These are phyloP conservation scores for Belgica antarctica DNA, from an alignment of 2,888 invertebrate genomes.

Conservation along the genomic window DNA sequence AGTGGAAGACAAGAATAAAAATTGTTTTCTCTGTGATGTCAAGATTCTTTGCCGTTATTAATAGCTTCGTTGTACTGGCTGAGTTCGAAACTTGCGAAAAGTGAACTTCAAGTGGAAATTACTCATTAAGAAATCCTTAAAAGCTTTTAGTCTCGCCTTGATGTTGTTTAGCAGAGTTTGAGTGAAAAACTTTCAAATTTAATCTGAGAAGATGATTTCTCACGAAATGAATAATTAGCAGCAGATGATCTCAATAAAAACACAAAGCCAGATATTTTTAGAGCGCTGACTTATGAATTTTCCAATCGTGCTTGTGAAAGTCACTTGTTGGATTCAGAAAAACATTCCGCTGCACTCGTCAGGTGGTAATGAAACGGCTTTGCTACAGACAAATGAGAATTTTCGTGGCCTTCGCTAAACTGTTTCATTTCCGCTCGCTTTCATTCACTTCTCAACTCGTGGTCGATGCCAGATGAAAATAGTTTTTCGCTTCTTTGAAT, in stretches of 20 bases:
- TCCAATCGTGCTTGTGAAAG: slow-evolving; percentile 1
- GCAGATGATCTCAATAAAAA: slow-evolving; percentile 30
- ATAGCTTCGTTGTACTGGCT: too few relatives aligned
- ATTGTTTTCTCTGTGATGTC: too few relatives aligned
- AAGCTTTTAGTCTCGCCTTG: not conserved
- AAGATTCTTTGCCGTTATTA: too few relatives aligned
- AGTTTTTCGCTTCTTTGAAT: slow-evolving; percentile 24
- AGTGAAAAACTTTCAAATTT: slow-evolving; percentile 1
- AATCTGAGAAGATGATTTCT: not conserved
- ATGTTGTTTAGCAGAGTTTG: not conserved
- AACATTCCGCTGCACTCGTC: not conserved
- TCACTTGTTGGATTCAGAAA: slow-evolving; percentile 38
- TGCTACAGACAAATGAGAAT: slow-evolving; percentile 3
- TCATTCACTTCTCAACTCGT: not conserved
- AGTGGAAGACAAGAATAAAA: not conserved
- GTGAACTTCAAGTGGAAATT: not conserved
- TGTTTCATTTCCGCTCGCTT: slow-evolving; percentile 35
- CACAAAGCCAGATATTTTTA: slow-evolving; percentile 6
- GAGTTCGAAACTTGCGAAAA: slow-evolving; percentile 28
- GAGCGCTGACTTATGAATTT: not conserved
- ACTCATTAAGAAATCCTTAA: not conserved
- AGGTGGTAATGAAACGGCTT: not conserved
- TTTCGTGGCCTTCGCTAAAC: slow-evolving; percentile 10
- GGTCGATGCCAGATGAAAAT: slow-evolving; percentile 22
- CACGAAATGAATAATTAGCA: slow-evolving; percentile 30